phyloP scores from a whole-genome alignment of 2,113 vertebrate genomes.

The Ceyx margarethae region DNA sequence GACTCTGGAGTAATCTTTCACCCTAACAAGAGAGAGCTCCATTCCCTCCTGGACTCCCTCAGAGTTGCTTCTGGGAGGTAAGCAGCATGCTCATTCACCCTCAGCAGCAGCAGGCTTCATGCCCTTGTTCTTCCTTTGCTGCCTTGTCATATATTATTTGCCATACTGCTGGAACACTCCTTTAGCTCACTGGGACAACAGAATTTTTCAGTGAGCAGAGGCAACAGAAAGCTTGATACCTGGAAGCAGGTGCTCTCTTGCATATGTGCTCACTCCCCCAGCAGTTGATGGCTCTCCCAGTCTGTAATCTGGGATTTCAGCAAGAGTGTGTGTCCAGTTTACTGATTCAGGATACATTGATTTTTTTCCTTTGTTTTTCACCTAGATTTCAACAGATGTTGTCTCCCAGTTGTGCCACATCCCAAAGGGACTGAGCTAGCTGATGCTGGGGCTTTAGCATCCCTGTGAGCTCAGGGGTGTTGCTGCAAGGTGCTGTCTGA shows the following conservation, averaged over 20 bases:
- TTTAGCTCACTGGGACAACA: not conserved
- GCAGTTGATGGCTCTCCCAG: not conserved
- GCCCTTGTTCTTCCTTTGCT: not conserved
- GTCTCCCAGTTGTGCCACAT: fast-evolving
- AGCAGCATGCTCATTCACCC: not conserved
- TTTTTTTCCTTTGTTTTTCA: not conserved
- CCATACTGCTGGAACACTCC: not conserved
- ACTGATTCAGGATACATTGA: not conserved
- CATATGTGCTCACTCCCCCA: fast-evolving
- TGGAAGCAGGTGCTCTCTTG: fast-evolving
- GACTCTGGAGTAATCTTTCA: not conserved
- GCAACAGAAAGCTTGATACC: not conserved
- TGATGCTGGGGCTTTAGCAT: not conserved
- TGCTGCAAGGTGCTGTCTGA: not conserved
- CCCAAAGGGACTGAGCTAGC: not conserved
- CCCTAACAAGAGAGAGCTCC: not conserved
- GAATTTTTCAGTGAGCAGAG: not conserved
- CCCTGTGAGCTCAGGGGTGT: not conserved
- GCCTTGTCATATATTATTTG: not conserved
- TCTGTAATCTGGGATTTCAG: not conserved
- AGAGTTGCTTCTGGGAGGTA: not conserved
- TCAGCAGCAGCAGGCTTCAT: not conserved
- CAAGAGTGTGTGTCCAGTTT: not conserved
- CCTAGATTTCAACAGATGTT: not conserved
- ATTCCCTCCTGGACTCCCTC: not conserved